Evolutionary conservation across 2,888 invertebrate genomes (phyloP), one percentile per base, ranked within the genome.

Genomic region (Hypselothyrea guttata): DNA sequence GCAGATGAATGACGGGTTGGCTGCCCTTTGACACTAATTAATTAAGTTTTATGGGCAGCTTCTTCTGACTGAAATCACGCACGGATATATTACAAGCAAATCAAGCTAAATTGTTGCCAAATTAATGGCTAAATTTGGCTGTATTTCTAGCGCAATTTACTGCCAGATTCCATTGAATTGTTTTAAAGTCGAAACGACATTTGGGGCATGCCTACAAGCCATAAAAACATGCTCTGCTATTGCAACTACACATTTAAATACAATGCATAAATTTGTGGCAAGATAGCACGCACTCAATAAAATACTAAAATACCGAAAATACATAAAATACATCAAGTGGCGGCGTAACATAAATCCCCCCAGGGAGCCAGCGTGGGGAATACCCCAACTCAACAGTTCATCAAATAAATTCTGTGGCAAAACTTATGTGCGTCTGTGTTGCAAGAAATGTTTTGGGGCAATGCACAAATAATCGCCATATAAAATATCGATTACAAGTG

Each of bases 21-120:
- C 22, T 22, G 22, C 22, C 9, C 8, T 34, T 81, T 82, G 83
- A 84, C 85, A 69, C 67, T 85, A 81, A 81, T 81, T 81, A 81
- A 81, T 81, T 83, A 73, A 73, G 75, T 83, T 75, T 73, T 54
- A 73, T 67, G 62, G 57, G 18, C 47, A 37, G 5, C 35, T 35
- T 38, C 35, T 30, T 33, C 44, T 15, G 27, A 13, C 56, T 44
- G 12, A 57, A 18, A 22, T 46, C 33, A n/a, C n/a, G 11, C 12
- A 9, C 7, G 15, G 22, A 40, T 41, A 18, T 28, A 27, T 37
- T 9, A 9, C 38, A 38, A 18, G 38, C 38, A 38, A 38, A 38
- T 38, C 38, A 38, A n/a, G 38, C 18, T n/a, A 3, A n/a, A n/a
- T n/a, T 2, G 18, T 15, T 16, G 15, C 5, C n/a, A 22, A 18